Evolutionary conservation across 1,140 invertebrate genomes (phyloP), one percentile per base, ranked within the genome.

Genomic region (Reticulitermes speratus): DNA sequence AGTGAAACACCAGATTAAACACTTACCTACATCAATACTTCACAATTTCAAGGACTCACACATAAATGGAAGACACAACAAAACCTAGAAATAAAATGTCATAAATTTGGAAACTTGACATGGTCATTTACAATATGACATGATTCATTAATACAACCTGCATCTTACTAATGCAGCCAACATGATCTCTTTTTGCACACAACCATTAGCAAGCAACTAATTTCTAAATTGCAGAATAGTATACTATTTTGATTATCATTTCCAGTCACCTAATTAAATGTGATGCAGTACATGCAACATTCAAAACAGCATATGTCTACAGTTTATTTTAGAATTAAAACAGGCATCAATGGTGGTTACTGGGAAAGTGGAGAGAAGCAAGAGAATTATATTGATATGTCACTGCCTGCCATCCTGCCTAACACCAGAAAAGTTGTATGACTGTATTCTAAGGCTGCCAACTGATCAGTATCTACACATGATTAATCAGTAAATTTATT

Each of bases 181-280:
- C 25, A 8, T 75, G n/a, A n/a, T 65, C 25, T 65, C 65, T 30
- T 75, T 75, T 65, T 30, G n/a, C n/a, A 25, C 65, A 75, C 8
- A 75, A 30, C n/a, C n/a, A 75, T 75, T 75, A 75, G 11, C n/a
- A n/a, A 30, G 14, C 65, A 75, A 0, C 65, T 75, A 30, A 75
- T 75, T 75, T 30, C 65, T 75, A 75, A 75, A 75, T 9, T 75
- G 65, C 65, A 75, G 45, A 48, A 23, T 75, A 75, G 65, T 75
- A 30, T 30, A 14, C 65, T 75, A 75, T 75, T 75, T 75, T 75
- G 65, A 75, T 75, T 75, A 75, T 75, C 65, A 75, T 25, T n/a
- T 14, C 65, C 25, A 75, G 65, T 75, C 65, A 75, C 30, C 65
- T 75, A 75, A 75, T 75, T 25, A 75, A 16, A 75, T 30, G 14